Base-by-base conservation (phyloP, 1,140 invertebrate genomes). In the Augochlora pura region DNA sequence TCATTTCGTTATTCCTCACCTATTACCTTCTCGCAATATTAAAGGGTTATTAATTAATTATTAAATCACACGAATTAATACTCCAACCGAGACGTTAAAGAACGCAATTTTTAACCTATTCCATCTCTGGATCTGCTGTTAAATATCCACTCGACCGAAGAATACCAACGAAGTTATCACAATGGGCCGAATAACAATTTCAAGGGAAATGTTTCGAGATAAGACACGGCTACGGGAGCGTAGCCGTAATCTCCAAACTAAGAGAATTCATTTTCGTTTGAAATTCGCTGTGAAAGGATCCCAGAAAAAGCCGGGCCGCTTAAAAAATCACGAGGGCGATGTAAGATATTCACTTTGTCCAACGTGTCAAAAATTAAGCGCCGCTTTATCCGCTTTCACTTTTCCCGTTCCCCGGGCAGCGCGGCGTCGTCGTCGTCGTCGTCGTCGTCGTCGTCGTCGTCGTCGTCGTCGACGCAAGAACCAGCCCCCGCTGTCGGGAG, bases 281-380 rank as follows among this genome's bases (percentile, higher is more conserved):
- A 62, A 12, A 14, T 62, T 27, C 9, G 9, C 21, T 16, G 0
- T 0, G 2, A 4, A 4, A 23, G n/a, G 25, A 23, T 27, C 25
- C 23, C 2, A 7, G 4, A 27, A 18, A 14, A 1, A 6, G 49
- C 49, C 16, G 49, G 25, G 0, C 59, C 14, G 1, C 14, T 62
- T 27, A 57, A 23, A 32, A 52, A 52, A 52, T 67, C 16, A 3
- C 65, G 21, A 2, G 8, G 25, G 2, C 38, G 46, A 27, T 23
- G 38, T 21, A 23, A 69, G 21, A 57, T 12, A 46, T 57, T 69
- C 67, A 57, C 27, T 69, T 39, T 16, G 27, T 12, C 2, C 6
- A 8, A 38, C 27, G 54, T 32, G 67, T 39, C 10, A 69, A 38
- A 39, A 69, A 69, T 69, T 70, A 54, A 70, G 38, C 32, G 59